phyloP scores from a whole-genome alignment of 2,888 invertebrate species.

The Tupiocoris notatus region DNA sequence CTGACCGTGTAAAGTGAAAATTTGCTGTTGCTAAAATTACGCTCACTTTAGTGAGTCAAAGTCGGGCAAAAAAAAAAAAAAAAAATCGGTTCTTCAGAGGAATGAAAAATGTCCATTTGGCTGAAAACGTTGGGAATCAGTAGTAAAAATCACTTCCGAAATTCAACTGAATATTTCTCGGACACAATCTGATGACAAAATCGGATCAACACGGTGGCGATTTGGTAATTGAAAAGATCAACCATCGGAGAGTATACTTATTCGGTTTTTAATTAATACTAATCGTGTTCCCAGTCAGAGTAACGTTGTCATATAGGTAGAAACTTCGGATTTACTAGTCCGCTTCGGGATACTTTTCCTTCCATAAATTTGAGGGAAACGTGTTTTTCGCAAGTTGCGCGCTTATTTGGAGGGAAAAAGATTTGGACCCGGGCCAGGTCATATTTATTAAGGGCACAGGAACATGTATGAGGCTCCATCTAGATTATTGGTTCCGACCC shows the following conservation, averaged over 20 bases:
- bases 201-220: too few relatives aligned
- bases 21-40: too few relatives aligned
- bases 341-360: neutral
- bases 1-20: too few relatives aligned
- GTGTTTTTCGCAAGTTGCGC: conserved; percentile 27
- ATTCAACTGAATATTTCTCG: too few relatives aligned
- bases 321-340: conserved; percentile 10
- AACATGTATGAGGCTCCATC: conserved; percentile 31
- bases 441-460: conserved; percentile 27
- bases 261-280: neutral
- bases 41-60: too few relatives aligned
- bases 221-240: neutral
- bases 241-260: neutral
- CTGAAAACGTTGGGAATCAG: too few relatives aligned
- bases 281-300: neutral
- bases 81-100: too few relatives aligned
- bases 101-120: too few relatives aligned
- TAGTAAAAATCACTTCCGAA: too few relatives aligned
- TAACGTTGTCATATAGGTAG: neutral
- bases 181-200: too few relatives aligned
- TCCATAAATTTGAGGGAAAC: conserved; percentile 16
- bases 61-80: too few relatives aligned
- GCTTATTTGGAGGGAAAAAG: conserved; percentile 30
- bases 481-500: conserved; percentile 38
- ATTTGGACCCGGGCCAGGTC: conserved; percentile 27